Evolutionary conservation across 1,140 invertebrate genomes (phyloP).

Genomic region (Elysia chlorotica): DNA sequence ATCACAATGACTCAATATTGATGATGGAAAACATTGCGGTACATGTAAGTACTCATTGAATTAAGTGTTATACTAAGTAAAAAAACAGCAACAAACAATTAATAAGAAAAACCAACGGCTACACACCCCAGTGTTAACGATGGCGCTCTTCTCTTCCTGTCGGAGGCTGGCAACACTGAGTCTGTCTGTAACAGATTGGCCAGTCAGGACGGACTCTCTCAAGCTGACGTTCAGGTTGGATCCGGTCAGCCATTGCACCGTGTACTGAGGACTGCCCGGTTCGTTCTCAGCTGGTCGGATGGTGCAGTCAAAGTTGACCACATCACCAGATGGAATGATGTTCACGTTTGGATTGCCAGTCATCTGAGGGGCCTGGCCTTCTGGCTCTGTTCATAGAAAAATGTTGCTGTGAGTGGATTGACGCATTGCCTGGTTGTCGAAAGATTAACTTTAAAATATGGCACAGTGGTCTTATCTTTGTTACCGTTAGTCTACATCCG

Average conservation of each 20-base stretch:
- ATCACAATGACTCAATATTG: no score
- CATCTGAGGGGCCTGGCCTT: no score
- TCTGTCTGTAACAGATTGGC: constrained; percentile 5
- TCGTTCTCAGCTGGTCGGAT: constrained; percentile 17
- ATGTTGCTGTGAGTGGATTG: no score
- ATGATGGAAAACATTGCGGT: no score
- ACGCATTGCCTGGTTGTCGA: no score
- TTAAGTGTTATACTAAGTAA: no score
- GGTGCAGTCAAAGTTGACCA: constrained; percentile 26
- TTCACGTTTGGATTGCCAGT: constrained; percentile 15
- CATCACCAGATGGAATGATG: background rate
- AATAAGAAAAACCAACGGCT: background rate
- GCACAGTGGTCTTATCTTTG: no score
- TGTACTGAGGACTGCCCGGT: constrained; percentile 25
- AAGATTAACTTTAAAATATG: no score
- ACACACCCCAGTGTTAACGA: constrained; percentile 11
- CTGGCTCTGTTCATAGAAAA: no score
- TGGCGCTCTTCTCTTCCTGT: constrained; percentile 22
- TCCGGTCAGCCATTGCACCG: constrained; percentile 21
- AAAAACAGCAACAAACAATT: background rate
- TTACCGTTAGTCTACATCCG: no score
- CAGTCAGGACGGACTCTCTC: background rate
- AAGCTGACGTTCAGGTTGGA: background rate
- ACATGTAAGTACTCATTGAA: no score
- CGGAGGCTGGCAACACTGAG: constrained; percentile 4